Evolutionary conservation across 2,113 vertebrate species (phyloP).

Genomic region (Amblyopsis rosae): DNA sequence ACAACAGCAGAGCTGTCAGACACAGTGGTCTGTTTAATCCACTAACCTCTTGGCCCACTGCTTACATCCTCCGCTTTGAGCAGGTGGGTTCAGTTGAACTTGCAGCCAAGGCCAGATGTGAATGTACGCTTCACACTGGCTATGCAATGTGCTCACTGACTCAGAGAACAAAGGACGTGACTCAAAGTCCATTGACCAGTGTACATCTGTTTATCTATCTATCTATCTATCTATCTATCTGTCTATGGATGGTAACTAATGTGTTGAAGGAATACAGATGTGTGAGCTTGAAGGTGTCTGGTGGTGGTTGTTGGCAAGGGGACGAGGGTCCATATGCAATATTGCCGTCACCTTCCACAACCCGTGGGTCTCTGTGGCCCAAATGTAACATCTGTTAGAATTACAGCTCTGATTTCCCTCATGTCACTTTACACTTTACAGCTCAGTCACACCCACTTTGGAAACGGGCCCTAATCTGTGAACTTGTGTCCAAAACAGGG

Average conservation of each 20-base stretch:
- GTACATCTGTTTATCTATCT: too few relatives aligned
- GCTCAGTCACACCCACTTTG: neutral
- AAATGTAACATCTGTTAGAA: conserved; percentile 21
- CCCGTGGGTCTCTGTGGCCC: neutral
- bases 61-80: too few relatives aligned
- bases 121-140: neutral
- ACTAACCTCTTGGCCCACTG: too few relatives aligned
- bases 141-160: neutral
- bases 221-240: neutral
- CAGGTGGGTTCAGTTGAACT: too few relatives aligned
- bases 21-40: neutral
- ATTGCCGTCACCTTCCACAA: conserved; percentile 13
- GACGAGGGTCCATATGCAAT: neutral
- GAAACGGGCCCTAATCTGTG: neutral
- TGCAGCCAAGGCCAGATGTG: conserved; percentile 34
- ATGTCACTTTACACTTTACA: neutral
- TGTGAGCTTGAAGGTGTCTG: neutral
- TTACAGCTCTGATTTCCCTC: neutral
- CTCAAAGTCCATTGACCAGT: conserved; percentile 10
- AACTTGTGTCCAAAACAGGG: neutral
- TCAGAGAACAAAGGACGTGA: conserved; percentile 44
- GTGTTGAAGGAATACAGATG: neutral
- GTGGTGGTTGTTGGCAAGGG: neutral
- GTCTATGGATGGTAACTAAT: neutral
- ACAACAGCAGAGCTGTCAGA: neutral